These are phyloP conservation scores for Apis laboriosa DNA, from an alignment of 1,140 invertebrate genomes.

Conservation along the genomic window DNA sequence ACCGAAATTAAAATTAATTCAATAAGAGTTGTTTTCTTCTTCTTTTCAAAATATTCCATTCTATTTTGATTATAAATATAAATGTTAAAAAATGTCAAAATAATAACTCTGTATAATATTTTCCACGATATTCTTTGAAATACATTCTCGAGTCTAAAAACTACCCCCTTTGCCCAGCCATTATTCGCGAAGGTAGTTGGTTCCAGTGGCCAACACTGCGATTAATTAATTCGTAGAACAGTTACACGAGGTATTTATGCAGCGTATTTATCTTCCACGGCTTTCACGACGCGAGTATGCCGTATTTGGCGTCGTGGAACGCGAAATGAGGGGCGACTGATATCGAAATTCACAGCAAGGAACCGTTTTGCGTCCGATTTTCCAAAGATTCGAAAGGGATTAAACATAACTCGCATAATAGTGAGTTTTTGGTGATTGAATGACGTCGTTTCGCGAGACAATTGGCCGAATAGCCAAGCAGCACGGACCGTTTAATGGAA, in stretches of 20 bases:
- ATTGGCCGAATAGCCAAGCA: conserved; percentile 51
- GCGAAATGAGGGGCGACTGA: background rate
- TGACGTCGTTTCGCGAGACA: conserved; percentile 52
- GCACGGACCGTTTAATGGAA: conserved; percentile 42
- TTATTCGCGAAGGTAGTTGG: conserved; percentile 40
- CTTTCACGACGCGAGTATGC: background rate
- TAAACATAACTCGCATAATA: conserved; percentile 53
- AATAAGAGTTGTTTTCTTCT: no score
- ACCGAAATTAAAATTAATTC: no score
- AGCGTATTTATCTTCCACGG: conserved; percentile 24
- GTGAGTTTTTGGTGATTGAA: conserved; percentile 47
- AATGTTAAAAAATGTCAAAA: background rate
- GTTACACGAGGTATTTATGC: conserved; percentile 49
- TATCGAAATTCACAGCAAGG: conserved; percentile 33
- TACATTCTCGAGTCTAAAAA: background rate
- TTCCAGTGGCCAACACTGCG: background rate
- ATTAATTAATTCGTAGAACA: conserved; percentile 47
- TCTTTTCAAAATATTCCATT: no score
- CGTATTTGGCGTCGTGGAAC: background rate
- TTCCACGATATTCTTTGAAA: background rate
- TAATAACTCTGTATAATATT: background rate
- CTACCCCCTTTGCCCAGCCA: background rate
- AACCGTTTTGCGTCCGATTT: background rate
- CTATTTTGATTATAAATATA: background rate
- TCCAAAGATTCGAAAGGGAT: conserved; percentile 13